Evolutionary conservation across 2,113 vertebrate species (phyloP).

Genomic region (Nothobranchius furzeri): DNA sequence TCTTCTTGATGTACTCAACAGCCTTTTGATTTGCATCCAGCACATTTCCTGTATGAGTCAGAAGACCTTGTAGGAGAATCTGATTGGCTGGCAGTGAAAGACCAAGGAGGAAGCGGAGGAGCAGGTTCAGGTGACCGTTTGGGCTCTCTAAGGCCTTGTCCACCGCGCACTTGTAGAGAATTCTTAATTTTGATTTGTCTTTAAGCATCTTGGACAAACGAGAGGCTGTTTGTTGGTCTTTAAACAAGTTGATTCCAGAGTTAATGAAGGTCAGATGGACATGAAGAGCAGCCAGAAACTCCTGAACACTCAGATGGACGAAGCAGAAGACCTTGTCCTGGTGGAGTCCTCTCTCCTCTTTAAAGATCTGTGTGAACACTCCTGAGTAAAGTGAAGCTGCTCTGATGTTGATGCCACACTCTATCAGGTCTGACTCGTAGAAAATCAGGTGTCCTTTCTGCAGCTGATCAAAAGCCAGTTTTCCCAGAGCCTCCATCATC

Average conservation of each 20-base stretch:
- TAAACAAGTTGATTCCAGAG: conserved; percentile 29
- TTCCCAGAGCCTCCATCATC: conserved; percentile 29
- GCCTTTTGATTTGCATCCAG: background rate
- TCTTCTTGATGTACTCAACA: conserved; percentile 14
- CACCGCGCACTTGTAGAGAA: conserved; percentile 23
- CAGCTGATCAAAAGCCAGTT: conserved; percentile 35
- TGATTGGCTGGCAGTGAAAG: conserved; percentile 32
- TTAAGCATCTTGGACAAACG: background rate
- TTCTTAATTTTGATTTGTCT: background rate
- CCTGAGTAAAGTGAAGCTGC: conserved; percentile 20
- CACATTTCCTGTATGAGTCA: background rate
- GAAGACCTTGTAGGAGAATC: background rate
- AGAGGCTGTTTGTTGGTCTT: background rate
- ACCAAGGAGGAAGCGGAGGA: conserved; percentile 45
- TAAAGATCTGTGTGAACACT: conserved; percentile 38
- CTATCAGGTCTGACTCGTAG: conserved; percentile 6
- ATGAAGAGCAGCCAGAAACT: conserved; percentile 58
- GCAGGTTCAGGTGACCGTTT: conserved; percentile 35
- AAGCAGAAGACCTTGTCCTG: conserved; percentile 38
- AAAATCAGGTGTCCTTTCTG: conserved; percentile 25
- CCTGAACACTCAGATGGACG: conserved; percentile 53
- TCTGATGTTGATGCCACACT: background rate
- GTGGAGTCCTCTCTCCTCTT: conserved; percentile 24
- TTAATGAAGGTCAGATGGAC: conserved; percentile 40
- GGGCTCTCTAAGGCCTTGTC: conserved; percentile 26